A percentile compares a stretch with the other conserved stretches of the same genome.
phyloP scores from a whole-genome alignment of 2,113 vertebrate species.

The Tringa solitaria region DNA sequence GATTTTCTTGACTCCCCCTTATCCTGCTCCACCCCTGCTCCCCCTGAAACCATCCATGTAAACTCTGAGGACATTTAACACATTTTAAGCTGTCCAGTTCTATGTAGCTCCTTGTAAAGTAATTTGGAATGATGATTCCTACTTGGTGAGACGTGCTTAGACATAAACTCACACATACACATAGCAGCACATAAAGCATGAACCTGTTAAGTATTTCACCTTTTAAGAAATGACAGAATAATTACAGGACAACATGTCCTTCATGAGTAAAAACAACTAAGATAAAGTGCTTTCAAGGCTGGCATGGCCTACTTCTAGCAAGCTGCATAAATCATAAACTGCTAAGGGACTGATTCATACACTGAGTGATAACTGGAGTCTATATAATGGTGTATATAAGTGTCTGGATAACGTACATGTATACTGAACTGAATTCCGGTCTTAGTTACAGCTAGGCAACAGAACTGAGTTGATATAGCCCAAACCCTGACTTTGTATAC shows the following conservation, averaged over 20 bases:
- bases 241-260: slow-evolving; percentile 79
- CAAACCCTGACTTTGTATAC: background rate
- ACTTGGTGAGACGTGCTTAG: slow-evolving; percentile 41
- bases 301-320: slow-evolving; percentile 73
- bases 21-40: background rate
- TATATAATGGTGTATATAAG: background rate
- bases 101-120: slow-evolving; percentile 57
- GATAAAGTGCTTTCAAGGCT: slow-evolving; percentile 76
- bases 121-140: slow-evolving; percentile 51
- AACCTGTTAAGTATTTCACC: slow-evolving; percentile 75
- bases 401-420: background rate
- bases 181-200: slow-evolving; percentile 48
- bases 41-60: background rate
- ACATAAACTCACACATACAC: slow-evolving; percentile 36
- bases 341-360: slow-evolving; percentile 41
- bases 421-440: background rate
- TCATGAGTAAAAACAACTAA: slow-evolving; percentile 75
- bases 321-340: slow-evolving; percentile 75
- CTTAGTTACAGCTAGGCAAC: background rate
- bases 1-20: background rate
- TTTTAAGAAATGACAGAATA: slow-evolving; percentile 80
- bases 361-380: slow-evolving; percentile 11
- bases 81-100: slow-evolving; percentile 57
- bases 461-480: background rate
- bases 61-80: slow-evolving; percentile 54